Conservation (phyloP, 2,797 vertebrate species). For the Staurois parvus region DNA sequence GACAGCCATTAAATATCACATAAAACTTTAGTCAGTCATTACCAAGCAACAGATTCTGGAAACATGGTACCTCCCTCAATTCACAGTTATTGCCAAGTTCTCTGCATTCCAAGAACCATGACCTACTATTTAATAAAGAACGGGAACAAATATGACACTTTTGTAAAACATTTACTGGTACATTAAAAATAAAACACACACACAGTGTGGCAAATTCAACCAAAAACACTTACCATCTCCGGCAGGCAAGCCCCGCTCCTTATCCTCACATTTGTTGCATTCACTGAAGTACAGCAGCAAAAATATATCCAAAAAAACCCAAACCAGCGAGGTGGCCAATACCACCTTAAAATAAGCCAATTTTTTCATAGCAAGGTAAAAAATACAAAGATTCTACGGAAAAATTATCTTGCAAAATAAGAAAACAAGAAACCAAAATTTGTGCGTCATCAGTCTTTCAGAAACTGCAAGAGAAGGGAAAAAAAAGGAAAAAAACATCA, state of each 20-base stretch:
- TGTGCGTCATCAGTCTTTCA: slow-evolving; percentile 73
- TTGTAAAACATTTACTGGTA: not conserved
- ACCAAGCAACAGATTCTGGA: too few species aligned
- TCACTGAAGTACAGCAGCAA: slow-evolving; percentile 89
- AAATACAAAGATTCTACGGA: slow-evolving; percentile 63
- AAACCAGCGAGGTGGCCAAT: slow-evolving; percentile 97
- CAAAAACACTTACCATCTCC: slow-evolving; percentile 82
- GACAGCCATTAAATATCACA: too few species aligned
- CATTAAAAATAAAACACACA: not conserved
- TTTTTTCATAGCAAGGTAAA: slow-evolving; percentile 83
- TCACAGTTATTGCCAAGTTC: too few species aligned
- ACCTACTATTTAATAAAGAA: not conserved
- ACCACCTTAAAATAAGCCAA: slow-evolving; percentile 98
- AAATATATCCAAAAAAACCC: slow-evolving; percentile 99
- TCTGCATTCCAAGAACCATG: too few species aligned
- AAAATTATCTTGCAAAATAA: slow-evolving; percentile 55
- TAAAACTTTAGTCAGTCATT: too few species aligned
- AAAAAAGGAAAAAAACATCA: not conserved
- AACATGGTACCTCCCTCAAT: too few species aligned
- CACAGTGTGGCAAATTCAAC: too few species aligned
- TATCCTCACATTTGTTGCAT: slow-evolving; percentile 97
- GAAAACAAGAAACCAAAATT: slow-evolving; percentile 70
- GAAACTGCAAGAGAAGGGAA: slow-evolving; percentile 64
- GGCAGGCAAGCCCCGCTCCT: slow-evolving; percentile 90
- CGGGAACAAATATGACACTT: not conserved